Evolutionary conservation across 2,113 vertebrate genomes (phyloP).

Genomic region (Nettapus auritus): DNA sequence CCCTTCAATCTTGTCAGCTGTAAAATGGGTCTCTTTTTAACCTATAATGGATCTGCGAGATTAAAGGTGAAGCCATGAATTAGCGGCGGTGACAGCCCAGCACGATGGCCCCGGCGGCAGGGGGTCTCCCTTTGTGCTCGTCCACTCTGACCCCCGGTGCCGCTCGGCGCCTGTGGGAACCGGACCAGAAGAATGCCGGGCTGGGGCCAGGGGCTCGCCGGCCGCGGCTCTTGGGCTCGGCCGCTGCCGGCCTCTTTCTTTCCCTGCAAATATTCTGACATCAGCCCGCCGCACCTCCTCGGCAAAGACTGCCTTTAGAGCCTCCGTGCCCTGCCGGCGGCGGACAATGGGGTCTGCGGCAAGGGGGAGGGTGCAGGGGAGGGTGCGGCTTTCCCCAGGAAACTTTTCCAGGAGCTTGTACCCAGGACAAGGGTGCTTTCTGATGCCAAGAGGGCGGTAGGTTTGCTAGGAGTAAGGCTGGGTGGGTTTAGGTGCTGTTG

Average conservation of each 20-base stretch:
- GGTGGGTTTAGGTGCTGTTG: neutral
- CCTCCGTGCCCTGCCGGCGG: conserved; percentile 48
- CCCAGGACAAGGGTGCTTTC: neutral
- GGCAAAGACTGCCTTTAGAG: conserved; percentile 48
- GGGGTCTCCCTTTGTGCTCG: conserved; percentile 78
- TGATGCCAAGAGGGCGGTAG: neutral
- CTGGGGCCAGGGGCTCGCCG: conserved; percentile 68
- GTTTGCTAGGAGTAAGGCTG: neutral
- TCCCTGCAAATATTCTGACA: conserved; percentile 76
- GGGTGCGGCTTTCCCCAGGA: conserved; percentile 26
- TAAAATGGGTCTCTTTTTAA: conserved; percentile 83
- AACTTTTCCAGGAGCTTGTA: neutral
- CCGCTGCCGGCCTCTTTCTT: conserved; percentile 72
- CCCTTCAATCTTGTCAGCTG: conserved; percentile 82
- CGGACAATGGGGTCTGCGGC: conserved; percentile 48
- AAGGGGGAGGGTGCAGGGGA: neutral
- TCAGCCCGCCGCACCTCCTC: conserved; percentile 72
- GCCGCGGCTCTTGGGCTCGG: conserved; percentile 61
- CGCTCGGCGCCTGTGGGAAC: conserved; percentile 81
- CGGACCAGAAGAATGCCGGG: conserved; percentile 77
- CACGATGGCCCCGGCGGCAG: conserved; percentile 74
- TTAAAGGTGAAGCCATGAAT: conserved; percentile 84
- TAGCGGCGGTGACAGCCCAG: conserved; percentile 79
- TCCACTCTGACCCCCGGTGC: conserved; percentile 79
- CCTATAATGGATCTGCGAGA: conserved; percentile 78